Percentiles rank a stretch among this genome's conserved stretches.
phyloP scores from a whole-genome alignment of 1,140 invertebrate species.

The Hylaeus anthracinus region DNA sequence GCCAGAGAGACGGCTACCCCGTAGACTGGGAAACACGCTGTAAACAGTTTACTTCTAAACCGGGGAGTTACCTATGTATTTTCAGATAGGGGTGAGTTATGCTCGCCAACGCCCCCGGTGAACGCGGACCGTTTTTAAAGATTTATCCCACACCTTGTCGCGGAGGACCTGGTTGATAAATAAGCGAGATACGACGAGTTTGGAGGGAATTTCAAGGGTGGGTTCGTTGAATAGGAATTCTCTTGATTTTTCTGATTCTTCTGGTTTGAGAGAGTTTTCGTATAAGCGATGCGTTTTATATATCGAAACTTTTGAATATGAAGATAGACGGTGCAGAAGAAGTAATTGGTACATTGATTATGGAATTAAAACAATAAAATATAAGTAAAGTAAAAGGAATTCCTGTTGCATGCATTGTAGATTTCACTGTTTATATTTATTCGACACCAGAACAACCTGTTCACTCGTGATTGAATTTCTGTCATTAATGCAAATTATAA shows the following conservation, averaged over 20 bases:
- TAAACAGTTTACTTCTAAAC: slow-evolving; percentile 79
- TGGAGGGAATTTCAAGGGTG: slow-evolving; percentile 7
- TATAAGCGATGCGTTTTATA: no score
- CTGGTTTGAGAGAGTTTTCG: no score
- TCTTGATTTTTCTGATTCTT: slow-evolving; percentile 17
- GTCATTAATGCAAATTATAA: no score
- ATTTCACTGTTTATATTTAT: no score
- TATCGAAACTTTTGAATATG: no score
- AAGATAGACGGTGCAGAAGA: no score
- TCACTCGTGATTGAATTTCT: no score
- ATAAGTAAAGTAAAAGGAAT: no score
- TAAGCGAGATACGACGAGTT: slow-evolving; percentile 43
- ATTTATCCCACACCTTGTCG: slow-evolving; percentile 71
- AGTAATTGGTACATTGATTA: no score
- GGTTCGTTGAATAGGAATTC: not conserved
- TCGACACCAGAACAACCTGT: no score
- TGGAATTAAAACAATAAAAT: no score
- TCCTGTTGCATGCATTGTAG: no score
- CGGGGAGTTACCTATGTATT: slow-evolving; percentile 76
- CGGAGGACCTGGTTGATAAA: slow-evolving; percentile 45
- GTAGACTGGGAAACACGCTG: slow-evolving; percentile 60
- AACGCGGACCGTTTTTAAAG: slow-evolving; percentile 74
- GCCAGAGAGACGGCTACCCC: slow-evolving; percentile 32
- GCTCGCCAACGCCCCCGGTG: slow-evolving; percentile 61
- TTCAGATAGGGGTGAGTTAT: slow-evolving; percentile 79